These are phyloP conservation scores for Hypotaenidia okinawae DNA, from an alignment of 2,797 vertebrate genomes.

Conservation along the genomic window DNA sequence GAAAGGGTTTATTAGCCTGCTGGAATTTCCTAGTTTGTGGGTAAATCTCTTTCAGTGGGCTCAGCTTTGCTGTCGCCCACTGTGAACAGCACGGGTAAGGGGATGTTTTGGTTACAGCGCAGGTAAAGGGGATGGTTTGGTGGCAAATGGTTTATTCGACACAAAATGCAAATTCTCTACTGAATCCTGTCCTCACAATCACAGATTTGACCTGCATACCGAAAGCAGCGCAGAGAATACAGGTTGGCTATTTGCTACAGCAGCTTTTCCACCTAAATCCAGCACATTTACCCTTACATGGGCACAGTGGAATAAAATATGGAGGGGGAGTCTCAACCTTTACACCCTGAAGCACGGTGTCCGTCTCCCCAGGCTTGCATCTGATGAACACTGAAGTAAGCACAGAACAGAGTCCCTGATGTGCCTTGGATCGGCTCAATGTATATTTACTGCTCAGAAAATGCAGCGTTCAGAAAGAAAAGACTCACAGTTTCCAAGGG, in stretches of 20 bases:
- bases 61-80: neutral
- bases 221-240: conserved; percentile 28
- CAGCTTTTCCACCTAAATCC: neutral
- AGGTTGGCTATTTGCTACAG: neutral
- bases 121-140: neutral
- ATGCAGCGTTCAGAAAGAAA: neutral
- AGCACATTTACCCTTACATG: conserved; percentile 30
- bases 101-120: neutral
- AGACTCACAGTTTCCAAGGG: rapidly evolving
- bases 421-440: neutral
- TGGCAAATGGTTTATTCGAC: neutral
- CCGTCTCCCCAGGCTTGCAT: neutral
- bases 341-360: neutral
- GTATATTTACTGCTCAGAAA: neutral
- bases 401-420: rapidly evolving
- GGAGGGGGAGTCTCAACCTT: conserved; percentile 23
- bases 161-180: neutral
- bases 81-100: rapidly evolving
- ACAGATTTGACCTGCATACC: neutral
- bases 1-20: neutral
- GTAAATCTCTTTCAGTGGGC: neutral
- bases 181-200: neutral
- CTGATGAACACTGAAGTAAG: neutral
- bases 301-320: neutral
- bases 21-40: neutral